These are phyloP conservation scores for Pseudococcus viburni DNA, from an alignment of 2,888 invertebrate species.

Conservation along the genomic window DNA sequence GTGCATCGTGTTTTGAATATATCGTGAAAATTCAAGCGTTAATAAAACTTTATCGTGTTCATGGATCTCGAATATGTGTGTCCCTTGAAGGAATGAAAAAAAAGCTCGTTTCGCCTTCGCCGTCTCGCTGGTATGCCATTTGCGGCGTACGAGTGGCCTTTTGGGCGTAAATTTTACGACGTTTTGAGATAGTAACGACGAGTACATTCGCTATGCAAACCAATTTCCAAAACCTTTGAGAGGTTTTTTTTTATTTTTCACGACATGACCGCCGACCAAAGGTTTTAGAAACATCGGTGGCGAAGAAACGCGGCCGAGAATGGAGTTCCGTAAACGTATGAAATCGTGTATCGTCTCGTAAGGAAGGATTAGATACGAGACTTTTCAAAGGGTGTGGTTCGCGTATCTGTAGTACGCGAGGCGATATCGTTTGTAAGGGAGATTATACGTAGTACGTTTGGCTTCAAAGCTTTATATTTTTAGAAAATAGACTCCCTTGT, in stretches of 20 bases:
- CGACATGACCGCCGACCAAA: not conserved
- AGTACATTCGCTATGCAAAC: not conserved
- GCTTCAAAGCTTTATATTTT: slow-evolving; percentile 6
- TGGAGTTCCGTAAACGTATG: not conserved
- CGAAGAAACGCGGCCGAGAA: not conserved
- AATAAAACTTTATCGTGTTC: slow-evolving; percentile 54
- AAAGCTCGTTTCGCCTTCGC: not conserved
- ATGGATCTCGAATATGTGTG: slow-evolving; percentile 31
- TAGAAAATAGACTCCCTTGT: slow-evolving; percentile 36
- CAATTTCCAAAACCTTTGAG: not conserved
- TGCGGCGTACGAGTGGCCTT: not conserved
- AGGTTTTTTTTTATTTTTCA: not conserved
- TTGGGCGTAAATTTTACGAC: slow-evolving; percentile 28
- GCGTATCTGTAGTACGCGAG: not conserved
- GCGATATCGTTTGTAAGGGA: not conserved
- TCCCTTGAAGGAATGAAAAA: not conserved
- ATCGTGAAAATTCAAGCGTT: slow-evolving; percentile 45
- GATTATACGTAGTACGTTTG: not conserved
- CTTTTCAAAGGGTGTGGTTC: slow-evolving; percentile 26
- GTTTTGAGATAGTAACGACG: not conserved
- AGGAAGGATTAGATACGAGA: not conserved
- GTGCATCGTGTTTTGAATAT: slow-evolving; percentile 19
- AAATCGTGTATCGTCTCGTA: not conserved
- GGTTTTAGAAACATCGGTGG: not conserved
- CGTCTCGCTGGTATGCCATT: not conserved